Percentiles rank a stretch among this genome's conserved stretches.
Evolutionary conservation across 2,113 vertebrate genomes (phyloP).

Genomic region (Puma concolor): DNA sequence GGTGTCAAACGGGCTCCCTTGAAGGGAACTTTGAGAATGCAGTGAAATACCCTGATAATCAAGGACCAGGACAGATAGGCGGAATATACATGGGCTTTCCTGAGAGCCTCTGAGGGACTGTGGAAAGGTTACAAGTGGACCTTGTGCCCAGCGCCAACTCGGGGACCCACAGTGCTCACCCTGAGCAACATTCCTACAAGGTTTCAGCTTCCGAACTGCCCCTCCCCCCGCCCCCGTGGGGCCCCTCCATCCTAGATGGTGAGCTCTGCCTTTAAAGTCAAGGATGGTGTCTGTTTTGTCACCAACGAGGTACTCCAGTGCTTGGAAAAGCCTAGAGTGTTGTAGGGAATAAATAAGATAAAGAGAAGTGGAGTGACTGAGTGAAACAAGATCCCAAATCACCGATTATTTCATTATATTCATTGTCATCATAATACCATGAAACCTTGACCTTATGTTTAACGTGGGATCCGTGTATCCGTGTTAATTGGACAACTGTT

Average conservation of each 20-base stretch:
- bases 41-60: neutral
- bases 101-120: neutral
- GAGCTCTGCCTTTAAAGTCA: neutral
- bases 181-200: fast-evolving
- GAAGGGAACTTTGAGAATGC: neutral
- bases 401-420: neutral
- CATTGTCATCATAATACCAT: neutral
- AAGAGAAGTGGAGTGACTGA: neutral
- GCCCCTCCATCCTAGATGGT: neutral
- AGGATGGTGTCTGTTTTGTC: neutral
- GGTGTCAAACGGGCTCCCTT: neutral
- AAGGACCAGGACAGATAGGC: neutral
- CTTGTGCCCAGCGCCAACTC: neutral
- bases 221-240: fast-evolving
- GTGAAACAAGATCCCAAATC: neutral
- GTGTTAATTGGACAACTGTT: neutral
- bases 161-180: fast-evolving
- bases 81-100: neutral
- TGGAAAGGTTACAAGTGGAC: neutral
- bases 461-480: neutral
- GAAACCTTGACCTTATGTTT: neutral
- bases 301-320: neutral
- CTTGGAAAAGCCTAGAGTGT: neutral
- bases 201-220: neutral
- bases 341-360: neutral